Evolutionary conservation across 2,888 invertebrate species (phyloP).

Genomic region (Melikaiella ostensackeni): DNA sequence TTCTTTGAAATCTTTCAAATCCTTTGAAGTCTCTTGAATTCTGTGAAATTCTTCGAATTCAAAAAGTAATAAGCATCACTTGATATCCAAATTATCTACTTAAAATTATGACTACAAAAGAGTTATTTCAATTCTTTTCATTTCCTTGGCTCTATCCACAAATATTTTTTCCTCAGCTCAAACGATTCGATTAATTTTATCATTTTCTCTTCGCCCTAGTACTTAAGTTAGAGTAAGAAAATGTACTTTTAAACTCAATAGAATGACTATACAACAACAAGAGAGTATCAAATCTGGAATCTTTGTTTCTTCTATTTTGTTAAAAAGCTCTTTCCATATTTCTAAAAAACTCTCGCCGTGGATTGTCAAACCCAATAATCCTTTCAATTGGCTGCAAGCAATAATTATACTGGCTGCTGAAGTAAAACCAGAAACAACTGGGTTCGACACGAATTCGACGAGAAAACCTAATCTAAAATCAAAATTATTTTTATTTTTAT

Average conservation of each 20-base stretch:
- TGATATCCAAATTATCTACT: too few relatives aligned
- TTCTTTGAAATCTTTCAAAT: too few relatives aligned
- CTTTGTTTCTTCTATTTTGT: constrained; percentile 79
- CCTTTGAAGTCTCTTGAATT: too few relatives aligned
- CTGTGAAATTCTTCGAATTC: too few relatives aligned
- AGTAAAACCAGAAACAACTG: constrained; percentile 87
- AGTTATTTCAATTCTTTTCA: too few relatives aligned
- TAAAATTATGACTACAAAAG: too few relatives aligned
- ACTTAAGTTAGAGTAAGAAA: not conserved
- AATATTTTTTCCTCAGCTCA: too few relatives aligned
- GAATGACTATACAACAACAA: constrained; percentile 80
- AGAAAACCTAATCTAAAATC: constrained; percentile 82
- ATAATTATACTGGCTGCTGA: constrained; percentile 88
- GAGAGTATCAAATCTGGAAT: constrained; percentile 83
- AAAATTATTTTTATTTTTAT: too few relatives aligned
- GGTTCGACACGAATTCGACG: constrained; percentile 86
- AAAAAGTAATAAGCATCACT: too few relatives aligned
- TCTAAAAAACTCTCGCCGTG: constrained; percentile 82
- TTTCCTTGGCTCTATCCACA: too few relatives aligned
- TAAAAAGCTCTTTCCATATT: constrained; percentile 80
- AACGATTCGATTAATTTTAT: too few relatives aligned
- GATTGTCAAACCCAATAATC: constrained; percentile 82
- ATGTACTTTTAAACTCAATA: constrained; percentile 82
- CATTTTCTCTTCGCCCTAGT: too few relatives aligned
- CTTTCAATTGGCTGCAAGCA: constrained; percentile 86